Evolutionary conservation across 2,888 invertebrate genomes (phyloP).

Genomic region (Lucinisca nassula): DNA sequence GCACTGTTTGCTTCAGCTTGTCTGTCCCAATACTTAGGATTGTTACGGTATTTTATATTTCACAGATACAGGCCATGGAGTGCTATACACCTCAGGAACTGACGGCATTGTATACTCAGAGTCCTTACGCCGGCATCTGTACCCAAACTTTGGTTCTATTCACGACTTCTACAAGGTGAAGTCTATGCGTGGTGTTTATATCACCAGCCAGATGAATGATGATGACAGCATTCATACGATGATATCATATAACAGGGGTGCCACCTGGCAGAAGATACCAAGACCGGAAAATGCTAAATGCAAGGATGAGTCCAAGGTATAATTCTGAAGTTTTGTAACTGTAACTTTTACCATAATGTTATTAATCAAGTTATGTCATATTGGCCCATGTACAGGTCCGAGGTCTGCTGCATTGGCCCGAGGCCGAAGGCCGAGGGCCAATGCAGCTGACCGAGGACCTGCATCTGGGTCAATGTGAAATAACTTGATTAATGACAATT

Average conservation of each 20-base stretch:
- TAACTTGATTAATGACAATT: too few species aligned
- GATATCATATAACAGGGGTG: constrained; percentile 87
- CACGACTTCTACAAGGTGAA: constrained; percentile 87
- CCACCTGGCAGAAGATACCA: constrained; percentile 83
- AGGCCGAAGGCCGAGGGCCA: too few species aligned
- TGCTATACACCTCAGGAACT: constrained; percentile 85
- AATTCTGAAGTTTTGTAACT: background rate
- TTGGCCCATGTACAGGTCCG: too few species aligned
- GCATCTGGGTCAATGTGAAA: too few species aligned
- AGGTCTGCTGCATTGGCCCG: too few species aligned
- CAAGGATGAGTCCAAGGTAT: constrained; percentile 83
- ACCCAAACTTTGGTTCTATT: constrained; percentile 84
- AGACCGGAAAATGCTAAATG: constrained; percentile 80
- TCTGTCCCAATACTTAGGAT: background rate
- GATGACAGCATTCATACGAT: constrained; percentile 86
- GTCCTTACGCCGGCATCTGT: constrained; percentile 85
- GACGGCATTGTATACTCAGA: constrained; percentile 85
- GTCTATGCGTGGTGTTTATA: constrained; percentile 85
- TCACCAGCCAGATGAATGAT: constrained; percentile 85
- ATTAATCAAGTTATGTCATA: too few species aligned
- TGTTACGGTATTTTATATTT: background rate
- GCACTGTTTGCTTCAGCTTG: too few species aligned
- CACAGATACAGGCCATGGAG: constrained; percentile 87
- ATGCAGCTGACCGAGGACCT: too few species aligned
- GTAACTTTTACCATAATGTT: background rate